phyloP scores from a whole-genome alignment of 2,888 invertebrate genomes.

The Harpalus rubripes region DNA sequence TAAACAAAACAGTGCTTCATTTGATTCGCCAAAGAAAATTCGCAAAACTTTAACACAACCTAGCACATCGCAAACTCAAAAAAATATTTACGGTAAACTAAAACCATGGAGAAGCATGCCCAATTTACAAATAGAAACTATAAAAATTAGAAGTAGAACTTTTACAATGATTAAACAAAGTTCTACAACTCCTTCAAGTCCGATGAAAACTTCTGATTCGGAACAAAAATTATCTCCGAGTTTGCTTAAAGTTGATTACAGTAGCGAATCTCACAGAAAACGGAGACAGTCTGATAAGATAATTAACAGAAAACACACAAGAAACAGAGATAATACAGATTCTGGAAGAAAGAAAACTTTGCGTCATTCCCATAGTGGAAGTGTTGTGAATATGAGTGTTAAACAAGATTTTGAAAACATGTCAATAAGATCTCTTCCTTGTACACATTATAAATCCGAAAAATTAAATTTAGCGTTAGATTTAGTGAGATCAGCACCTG shows the following conservation, averaged over 20 bases:
- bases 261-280: conserved; percentile 57
- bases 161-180: conserved; percentile 72
- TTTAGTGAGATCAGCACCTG: conserved; percentile 74
- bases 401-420: conserved; percentile 69
- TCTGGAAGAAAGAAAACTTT: conserved; percentile 42
- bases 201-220: conserved; percentile 71
- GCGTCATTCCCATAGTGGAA: conserved; percentile 18
- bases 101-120: conserved; percentile 77
- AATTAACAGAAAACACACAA: conserved; percentile 42
- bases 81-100: conserved; percentile 73
- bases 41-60: conserved; percentile 21
- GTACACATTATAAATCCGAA: conserved; percentile 68
- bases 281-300: conserved; percentile 21
- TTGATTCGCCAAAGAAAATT: conserved; percentile 56
- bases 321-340: conserved; percentile 36
- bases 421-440: conserved; percentile 71
- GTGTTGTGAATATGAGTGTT: conserved; percentile 13
- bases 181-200: conserved; percentile 75
- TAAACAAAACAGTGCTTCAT: conserved; percentile 64
- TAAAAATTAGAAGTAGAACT: conserved; percentile 69
- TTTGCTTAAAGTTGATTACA: conserved; percentile 74
- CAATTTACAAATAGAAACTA: conserved; percentile 72
- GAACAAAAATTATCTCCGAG: conserved; percentile 72
- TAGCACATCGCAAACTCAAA: conserved; percentile 53
- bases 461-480: conserved; percentile 68